Percentiles rank a stretch among this genome's conserved stretches.
phyloP scores from a whole-genome alignment of 2,797 vertebrate genomes.

The Amazonetta brasiliensis region DNA sequence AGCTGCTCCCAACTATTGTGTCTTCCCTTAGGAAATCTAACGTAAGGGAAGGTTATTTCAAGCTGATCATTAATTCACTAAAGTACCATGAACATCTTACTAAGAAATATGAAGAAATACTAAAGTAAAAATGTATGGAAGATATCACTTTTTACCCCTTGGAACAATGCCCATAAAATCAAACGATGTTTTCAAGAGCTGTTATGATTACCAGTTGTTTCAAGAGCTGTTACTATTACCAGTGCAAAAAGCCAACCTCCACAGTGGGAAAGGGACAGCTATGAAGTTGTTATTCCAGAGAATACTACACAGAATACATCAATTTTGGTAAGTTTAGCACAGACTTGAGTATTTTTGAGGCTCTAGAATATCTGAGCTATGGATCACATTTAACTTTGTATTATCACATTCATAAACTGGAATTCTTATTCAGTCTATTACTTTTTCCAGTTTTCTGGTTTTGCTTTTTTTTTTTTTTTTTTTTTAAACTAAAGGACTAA shows the following conservation, averaged over 20 bases:
- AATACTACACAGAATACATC: conserved; percentile 84
- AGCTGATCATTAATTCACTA: not conserved
- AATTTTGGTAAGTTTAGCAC: conserved; percentile 77
- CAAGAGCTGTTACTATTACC: conserved; percentile 79
- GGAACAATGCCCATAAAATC: not conserved
- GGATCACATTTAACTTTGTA: not conserved
- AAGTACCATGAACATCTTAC: not conserved
- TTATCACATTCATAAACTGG: not conserved
- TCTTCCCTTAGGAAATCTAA: conserved; percentile 91
- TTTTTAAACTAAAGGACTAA: not conserved
- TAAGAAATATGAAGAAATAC: not conserved
- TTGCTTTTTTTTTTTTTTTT: not conserved
- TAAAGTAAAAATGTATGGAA: not conserved
- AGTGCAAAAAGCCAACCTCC: conserved; percentile 89
- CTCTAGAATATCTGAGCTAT: not conserved
- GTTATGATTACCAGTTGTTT: not conserved
- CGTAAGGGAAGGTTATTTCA: not conserved
- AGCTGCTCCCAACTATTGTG: conserved; percentile 89
- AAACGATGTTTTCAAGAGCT: not conserved
- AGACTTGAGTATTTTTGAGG: not conserved
- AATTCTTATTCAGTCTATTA: not conserved
- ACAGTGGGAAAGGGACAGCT: conserved; percentile 87
- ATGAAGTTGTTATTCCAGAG: conserved; percentile 86
- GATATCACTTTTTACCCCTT: not conserved
- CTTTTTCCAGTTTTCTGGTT: not conserved